Evolutionary conservation across 2,113 vertebrate species (phyloP).

Genomic region (Paradoxurus hermaphroditus): DNA sequence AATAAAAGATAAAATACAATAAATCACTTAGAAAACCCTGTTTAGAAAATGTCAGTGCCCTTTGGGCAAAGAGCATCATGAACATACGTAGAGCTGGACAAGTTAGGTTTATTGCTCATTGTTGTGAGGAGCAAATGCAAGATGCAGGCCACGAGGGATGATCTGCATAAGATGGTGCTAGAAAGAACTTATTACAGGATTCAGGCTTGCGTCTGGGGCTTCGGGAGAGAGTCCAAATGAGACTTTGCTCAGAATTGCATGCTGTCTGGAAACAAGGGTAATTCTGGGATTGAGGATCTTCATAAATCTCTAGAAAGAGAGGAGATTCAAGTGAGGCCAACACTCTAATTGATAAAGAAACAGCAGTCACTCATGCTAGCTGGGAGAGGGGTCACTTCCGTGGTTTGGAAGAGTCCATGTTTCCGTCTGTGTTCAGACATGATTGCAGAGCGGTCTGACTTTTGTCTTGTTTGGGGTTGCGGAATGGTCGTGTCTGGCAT

Average conservation of each 20-base stretch:
- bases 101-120: background rate
- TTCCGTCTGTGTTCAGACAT: background rate
- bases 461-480: background rate
- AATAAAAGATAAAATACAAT: background rate
- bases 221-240: background rate
- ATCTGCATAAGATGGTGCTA: background rate
- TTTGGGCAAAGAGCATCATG: background rate
- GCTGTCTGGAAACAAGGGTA: background rate
- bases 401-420: background rate
- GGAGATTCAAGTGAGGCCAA: background rate
- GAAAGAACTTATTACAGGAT: background rate
- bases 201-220: background rate
- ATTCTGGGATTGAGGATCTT: background rate
- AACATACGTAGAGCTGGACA: background rate
- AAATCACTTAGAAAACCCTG: background rate
- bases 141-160: background rate
- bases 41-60: background rate
- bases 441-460: background rate
- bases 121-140: background rate
- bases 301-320: background rate
- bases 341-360: background rate
- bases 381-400: background rate
- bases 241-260: background rate
- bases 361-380: background rate
- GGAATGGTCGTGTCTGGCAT: background rate